Conservation (phyloP, 1,140 invertebrate genomes). For the Dufourea novaeangliae region DNA sequence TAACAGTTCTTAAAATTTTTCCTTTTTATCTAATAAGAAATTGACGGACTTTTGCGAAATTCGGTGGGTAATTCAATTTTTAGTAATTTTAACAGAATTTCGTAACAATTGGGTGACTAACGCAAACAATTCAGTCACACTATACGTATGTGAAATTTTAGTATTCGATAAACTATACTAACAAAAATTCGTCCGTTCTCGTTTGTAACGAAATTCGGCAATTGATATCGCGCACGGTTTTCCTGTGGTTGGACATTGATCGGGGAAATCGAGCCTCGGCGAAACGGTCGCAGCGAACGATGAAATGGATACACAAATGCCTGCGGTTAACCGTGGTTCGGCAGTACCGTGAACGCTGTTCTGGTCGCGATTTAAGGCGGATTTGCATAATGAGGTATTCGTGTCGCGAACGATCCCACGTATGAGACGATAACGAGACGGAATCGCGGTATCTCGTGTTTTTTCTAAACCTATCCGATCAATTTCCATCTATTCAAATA, state of each 20-base stretch:
- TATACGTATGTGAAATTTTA: too few relatives aligned
- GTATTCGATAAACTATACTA: too few relatives aligned
- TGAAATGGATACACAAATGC: background rate
- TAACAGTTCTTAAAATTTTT: too few relatives aligned
- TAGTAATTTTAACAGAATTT: too few relatives aligned
- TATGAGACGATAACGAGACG: background rate
- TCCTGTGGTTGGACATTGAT: background rate
- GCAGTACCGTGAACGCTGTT: conserved; percentile 15
- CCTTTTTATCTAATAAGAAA: too few relatives aligned
- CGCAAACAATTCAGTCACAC: too few relatives aligned
- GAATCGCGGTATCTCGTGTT: background rate
- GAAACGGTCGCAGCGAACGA: background rate
- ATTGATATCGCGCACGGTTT: background rate
- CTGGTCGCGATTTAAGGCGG: conserved; percentile 35
- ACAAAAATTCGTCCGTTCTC: too few relatives aligned
- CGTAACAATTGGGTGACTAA: too few relatives aligned
- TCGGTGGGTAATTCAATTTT: too few relatives aligned
- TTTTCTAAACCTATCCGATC: background rate
- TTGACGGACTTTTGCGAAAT: too few relatives aligned
- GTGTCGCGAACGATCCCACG: conserved; percentile 5
- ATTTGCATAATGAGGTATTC: conserved; percentile 49
- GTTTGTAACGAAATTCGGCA: background rate
- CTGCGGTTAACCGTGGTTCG: conserved; percentile 34
- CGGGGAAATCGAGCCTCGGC: background rate
- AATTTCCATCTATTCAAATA: background rate